These are phyloP conservation scores for Hippocampus comes DNA, from an alignment of 2,113 vertebrate species.

Conservation along the genomic window DNA sequence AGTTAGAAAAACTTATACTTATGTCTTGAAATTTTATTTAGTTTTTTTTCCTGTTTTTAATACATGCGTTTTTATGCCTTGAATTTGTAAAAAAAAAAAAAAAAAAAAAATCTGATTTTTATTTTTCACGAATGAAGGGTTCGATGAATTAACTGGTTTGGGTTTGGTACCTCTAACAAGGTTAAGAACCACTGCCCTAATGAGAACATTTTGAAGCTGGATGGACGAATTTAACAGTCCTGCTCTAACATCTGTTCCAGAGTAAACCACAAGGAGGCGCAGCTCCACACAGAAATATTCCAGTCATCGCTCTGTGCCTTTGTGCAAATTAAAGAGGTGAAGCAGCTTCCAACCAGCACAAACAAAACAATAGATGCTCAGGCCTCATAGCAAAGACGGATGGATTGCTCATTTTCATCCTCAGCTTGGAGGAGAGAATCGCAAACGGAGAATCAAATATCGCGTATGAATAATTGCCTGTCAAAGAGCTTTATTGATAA, in stretches of 20 bases:
- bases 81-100: too few species aligned
- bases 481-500: slow-evolving; percentile 23
- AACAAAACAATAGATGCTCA: slow-evolving; percentile 42
- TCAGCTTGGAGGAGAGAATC: slow-evolving; percentile 37
- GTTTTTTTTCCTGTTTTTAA: too few species aligned
- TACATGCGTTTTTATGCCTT: too few species aligned
- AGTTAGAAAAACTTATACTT: too few species aligned
- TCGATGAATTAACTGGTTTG: too few species aligned
- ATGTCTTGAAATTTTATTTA: too few species aligned
- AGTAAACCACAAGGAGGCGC: slow-evolving; percentile 56
- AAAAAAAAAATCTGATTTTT: too few species aligned
- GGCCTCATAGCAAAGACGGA: slow-evolving; percentile 42
- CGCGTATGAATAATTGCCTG: slow-evolving; percentile 37
- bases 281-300: slow-evolving; percentile 23
- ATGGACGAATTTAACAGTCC: not conserved
- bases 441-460: slow-evolving; percentile 40
- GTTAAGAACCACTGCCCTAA: too few species aligned
- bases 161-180: too few species aligned
- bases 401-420: slow-evolving; percentile 51
- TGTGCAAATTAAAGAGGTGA: slow-evolving; percentile 2
- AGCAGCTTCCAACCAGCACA: slow-evolving; percentile 33
- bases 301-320: slow-evolving; percentile 20
- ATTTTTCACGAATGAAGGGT: too few species aligned
- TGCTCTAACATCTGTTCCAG: slow-evolving; percentile 5
- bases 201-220: not conserved